Percentiles rank a stretch among this genome's conserved stretches.
Conservation (phyloP, 1,140 invertebrate species). For the Drosophila ercepeae region DNA sequence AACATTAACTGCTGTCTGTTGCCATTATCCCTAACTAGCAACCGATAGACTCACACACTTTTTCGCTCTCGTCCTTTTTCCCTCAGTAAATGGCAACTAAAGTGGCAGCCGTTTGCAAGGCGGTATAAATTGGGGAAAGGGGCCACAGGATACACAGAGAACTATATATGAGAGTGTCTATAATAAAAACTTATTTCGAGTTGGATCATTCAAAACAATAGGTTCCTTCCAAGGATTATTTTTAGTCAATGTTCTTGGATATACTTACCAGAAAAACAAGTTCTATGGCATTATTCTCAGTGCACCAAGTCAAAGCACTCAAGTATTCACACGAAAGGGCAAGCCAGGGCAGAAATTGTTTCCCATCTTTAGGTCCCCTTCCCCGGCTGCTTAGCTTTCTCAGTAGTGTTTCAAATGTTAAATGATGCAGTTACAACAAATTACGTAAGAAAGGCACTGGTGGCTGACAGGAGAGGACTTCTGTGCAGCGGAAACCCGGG, state of each 20-base stretch:
- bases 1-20: conserved; percentile 76
- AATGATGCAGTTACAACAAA: conserved; percentile 77
- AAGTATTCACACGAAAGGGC: conserved; percentile 40
- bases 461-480: background rate
- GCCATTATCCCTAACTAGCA: conserved; percentile 70
- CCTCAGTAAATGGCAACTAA: conserved; percentile 56
- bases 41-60: conserved; percentile 62
- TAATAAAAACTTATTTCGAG: background rate
- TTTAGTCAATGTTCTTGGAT: no score
- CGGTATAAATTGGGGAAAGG: background rate
- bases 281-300: background rate
- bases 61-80: conserved; percentile 35
- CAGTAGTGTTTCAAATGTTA: conserved; percentile 74
- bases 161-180: background rate
- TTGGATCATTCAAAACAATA: no score
- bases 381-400: conserved; percentile 33
- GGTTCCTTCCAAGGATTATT: no score
- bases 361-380: background rate
- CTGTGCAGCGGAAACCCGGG: background rate
- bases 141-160: background rate
- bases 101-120: conserved; percentile 46
- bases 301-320: conserved; percentile 26
- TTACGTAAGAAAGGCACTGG: conserved; percentile 57
- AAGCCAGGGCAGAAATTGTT: conserved; percentile 30
- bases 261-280: no score